Percentiles rank a stretch among this genome's conserved stretches.
Conservation (phyloP, 2,888 invertebrate genomes). For the Blastobasis adustella region DNA sequence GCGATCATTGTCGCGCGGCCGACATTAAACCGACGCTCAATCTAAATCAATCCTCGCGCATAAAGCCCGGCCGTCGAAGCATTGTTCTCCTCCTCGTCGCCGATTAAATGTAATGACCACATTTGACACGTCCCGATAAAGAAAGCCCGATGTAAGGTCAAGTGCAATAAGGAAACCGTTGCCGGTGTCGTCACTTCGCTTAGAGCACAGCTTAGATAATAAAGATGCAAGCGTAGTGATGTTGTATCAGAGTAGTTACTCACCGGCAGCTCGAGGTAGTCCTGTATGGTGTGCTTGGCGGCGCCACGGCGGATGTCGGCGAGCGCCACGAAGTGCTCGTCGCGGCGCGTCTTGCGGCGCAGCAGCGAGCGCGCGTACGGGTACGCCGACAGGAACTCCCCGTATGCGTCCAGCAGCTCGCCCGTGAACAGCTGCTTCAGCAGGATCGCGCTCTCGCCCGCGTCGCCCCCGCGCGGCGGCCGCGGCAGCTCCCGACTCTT, state of each 20-base stretch:
- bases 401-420: conserved; percentile 79
- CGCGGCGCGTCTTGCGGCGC: conserved; percentile 76
- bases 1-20: conserved; percentile 53
- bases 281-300: conserved; percentile 77
- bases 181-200: conserved; percentile 16
- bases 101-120: conserved; percentile 60
- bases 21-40: conserved; percentile 45
- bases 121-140: conserved; percentile 49
- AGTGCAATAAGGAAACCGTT: conserved; percentile 42
- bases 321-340: conserved; percentile 80
- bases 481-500: conserved; percentile 57
- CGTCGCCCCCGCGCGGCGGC: conserved; percentile 42
- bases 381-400: conserved; percentile 78
- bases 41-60: conserved; percentile 55
- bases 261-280: conserved; percentile 81
- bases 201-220: conserved; percentile 3
- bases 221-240: no score
- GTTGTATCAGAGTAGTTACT: conserved; percentile 39
- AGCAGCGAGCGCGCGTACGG: conserved; percentile 75
- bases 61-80: conserved; percentile 31
- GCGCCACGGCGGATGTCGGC: conserved; percentile 79
- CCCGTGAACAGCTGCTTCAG: conserved; percentile 77
- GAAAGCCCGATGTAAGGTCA: conserved; percentile 36
- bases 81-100: conserved; percentile 55
- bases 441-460: conserved; percentile 60